Percentiles rank a stretch among this genome's conserved stretches.
These are phyloP conservation scores for Chrysotoxum bicinctum DNA, from an alignment of 2,888 invertebrate species.

Conservation along the genomic window DNA sequence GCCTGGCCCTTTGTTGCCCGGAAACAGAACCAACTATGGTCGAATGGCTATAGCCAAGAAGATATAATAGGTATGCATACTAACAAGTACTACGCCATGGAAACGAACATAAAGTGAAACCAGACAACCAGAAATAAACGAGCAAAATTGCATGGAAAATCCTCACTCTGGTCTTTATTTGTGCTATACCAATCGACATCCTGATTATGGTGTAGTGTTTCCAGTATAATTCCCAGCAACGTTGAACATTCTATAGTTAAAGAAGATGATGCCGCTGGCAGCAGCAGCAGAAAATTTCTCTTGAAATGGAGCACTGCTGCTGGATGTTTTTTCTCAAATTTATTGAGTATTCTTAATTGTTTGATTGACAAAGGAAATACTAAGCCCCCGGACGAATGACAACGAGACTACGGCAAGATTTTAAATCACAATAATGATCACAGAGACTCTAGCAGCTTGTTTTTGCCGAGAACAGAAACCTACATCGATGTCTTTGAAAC, in stretches of 20 bases:
- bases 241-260: not conserved
- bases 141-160: conserved; percentile 59
- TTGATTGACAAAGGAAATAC: conserved; percentile 50
- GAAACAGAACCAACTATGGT: not conserved
- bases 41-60: conserved; percentile 6
- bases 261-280: not conserved
- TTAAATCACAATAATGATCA: conserved; percentile 25
- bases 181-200: conserved; percentile 40
- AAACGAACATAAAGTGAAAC: conserved; percentile 36
- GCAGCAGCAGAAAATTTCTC: not conserved
- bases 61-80: conserved; percentile 28
- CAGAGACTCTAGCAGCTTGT: not conserved
- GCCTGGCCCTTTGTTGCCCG: not conserved
- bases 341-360: conserved; percentile 45
- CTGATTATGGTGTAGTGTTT: conserved; percentile 17
- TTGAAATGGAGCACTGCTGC: not conserved
- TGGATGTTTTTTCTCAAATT: conserved; percentile 27
- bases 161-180: conserved; percentile 51
- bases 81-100: conserved; percentile 5
- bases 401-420: not conserved
- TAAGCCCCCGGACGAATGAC: not conserved
- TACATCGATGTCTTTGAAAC: not conserved
- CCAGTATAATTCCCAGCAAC: conserved; percentile 4
- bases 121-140: conserved; percentile 39
- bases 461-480: not conserved